Base-by-base conservation (phyloP, 2,113 vertebrate genomes). In the Chaenocephalus aceratus region DNA sequence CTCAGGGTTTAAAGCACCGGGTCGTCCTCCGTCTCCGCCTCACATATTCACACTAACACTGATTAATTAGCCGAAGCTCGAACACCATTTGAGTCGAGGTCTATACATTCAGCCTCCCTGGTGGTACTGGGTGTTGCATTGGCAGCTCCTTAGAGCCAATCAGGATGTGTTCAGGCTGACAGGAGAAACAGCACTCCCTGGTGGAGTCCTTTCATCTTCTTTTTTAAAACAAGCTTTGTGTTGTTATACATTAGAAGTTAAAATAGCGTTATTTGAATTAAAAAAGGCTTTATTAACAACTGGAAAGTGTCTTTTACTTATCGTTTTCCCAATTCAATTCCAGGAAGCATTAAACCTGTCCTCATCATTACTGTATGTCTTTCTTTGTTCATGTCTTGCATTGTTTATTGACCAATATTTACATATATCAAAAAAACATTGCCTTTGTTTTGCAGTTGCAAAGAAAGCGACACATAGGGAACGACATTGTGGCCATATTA, bases 381-480 rank as follows among this genome's bases (percentile, higher is more conserved):
- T 9, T 60, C 9, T 77, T 74, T 54, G 2, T 66, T 11, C 12
- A 0, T 21, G 36, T 41, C 36, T 69, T 23, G 6, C 18, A 59
- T 26, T n/a, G 5, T 41, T 41, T 41, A 41, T 41, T 41, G 6
- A 41, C 6, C 36, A 41, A 41, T 41, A 41, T 41, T 41, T 6
- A 41, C 5, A 41, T 41, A 36, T 36, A 36, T 36, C 6, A 36
- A 36, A 36, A 36, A 1, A 36, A 0, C 75, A 21, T 53, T 18
- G 4, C 18, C 71, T 1, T 74, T 86, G 46, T 75, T 56, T 87
- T 93, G 76, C 93, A 99, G 98, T 91, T 99, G 84, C 98, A 99
- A 95, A 94, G 97, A 69, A 99, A 99, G 84, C 93, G 98, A 15
- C 98, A 99, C 93, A 98, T 99, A n/a, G 98, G 98, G 34, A 99